Percentiles rank a stretch among this genome's conserved stretches.
Conservation (phyloP, 2,113 vertebrate genomes). For the Solea solea region DNA sequence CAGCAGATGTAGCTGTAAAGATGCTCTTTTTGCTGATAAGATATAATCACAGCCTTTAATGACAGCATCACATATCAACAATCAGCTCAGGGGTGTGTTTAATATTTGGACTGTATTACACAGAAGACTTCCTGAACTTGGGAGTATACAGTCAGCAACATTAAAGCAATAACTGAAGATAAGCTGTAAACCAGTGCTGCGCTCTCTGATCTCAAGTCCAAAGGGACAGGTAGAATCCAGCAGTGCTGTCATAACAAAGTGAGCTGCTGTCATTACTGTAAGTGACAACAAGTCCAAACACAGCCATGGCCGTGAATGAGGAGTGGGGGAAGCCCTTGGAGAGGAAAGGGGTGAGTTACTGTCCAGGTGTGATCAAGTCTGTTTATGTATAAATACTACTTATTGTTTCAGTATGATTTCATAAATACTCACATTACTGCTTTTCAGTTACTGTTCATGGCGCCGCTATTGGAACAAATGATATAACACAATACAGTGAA, state of each 20-base stretch:
- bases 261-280: constrained; percentile 4
- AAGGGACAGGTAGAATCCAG: constrained; percentile 60
- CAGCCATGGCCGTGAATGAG: constrained; percentile 51
- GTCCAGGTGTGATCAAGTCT: neutral
- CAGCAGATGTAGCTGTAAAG: constrained; percentile 21
- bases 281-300: constrained; percentile 18
- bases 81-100: neutral
- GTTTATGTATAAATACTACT: too few species aligned
- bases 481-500: too few species aligned
- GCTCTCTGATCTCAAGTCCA: constrained; percentile 67
- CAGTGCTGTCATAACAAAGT: constrained; percentile 17
- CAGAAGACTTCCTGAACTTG: neutral
- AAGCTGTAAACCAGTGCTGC: constrained; percentile 23
- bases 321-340: constrained; percentile 40
- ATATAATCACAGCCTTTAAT: neutral
- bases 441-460: too few species aligned
- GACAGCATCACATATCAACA: neutral
- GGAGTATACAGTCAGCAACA: constrained; percentile 41
- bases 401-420: too few species aligned
- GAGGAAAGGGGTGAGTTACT: constrained; percentile 74
- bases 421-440: too few species aligned
- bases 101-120: constrained; percentile 9
- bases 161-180: constrained; percentile 6
- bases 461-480: too few species aligned
- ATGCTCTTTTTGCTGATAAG: constrained; percentile 7